phyloP scores from a whole-genome alignment of 2,888 invertebrate genomes.

The Saturnia pavonia region DNA sequence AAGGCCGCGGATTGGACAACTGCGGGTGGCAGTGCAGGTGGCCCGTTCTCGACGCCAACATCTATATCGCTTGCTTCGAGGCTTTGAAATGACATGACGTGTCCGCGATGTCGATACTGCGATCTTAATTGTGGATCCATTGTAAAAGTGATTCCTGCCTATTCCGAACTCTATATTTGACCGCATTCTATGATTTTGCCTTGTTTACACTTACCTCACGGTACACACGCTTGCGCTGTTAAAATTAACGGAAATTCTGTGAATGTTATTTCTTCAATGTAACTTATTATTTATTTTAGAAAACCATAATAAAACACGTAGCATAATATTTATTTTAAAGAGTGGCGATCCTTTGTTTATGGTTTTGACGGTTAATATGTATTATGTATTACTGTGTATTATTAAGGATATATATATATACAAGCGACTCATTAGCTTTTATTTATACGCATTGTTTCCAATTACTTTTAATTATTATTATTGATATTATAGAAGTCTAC shows the following conservation, averaged over 20 bases:
- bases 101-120: too few relatives aligned
- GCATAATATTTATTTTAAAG: slow-evolving; percentile 21
- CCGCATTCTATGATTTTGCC: slow-evolving; percentile 50
- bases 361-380: background rate
- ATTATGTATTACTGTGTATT: too few relatives aligned
- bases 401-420: too few relatives aligned
- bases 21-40: too few relatives aligned
- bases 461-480: too few relatives aligned
- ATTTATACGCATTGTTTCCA: too few relatives aligned
- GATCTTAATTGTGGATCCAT: slow-evolving; percentile 30
- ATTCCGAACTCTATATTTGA: slow-evolving; percentile 53
- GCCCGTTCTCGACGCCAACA: too few relatives aligned
- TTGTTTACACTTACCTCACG: slow-evolving; percentile 58
- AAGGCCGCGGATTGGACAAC: too few relatives aligned
- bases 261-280: slow-evolving; percentile 52
- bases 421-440: too few relatives aligned
- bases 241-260: slow-evolving; percentile 58
- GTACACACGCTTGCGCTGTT: slow-evolving; percentile 58
- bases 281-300: slow-evolving; percentile 50
- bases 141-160: slow-evolving; percentile 23
- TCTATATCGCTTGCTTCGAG: too few relatives aligned
- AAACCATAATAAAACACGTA: slow-evolving; percentile 39
- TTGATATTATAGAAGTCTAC: too few relatives aligned
- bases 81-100: too few relatives aligned
- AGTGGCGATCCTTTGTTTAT: background rate